Base-by-base conservation (phyloP, 2,797 vertebrate species). In the Astyanax mexicanus region DNA sequence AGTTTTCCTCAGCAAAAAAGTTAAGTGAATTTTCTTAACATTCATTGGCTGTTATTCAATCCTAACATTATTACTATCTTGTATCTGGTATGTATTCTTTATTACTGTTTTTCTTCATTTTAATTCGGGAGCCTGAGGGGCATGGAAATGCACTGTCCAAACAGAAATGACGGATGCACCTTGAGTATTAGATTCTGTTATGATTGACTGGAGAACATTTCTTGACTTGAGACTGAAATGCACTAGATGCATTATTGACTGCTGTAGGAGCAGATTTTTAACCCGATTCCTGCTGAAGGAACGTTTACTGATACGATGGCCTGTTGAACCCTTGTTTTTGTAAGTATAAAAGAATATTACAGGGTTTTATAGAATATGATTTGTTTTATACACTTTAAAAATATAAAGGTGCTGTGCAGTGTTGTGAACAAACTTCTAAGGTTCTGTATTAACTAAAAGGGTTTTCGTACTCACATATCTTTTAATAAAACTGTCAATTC, bases 21-120 rank as follows among this genome's bases (percentile, higher is more conserved):
- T 32, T 42, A 45, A 72, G 62, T 54, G 72, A 52, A 85, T 84
- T 51, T 79, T 69, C 19, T 75, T 45, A 70, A 27, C 29, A 23
- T 70, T 86, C 80, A 84, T 87, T 75, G 74, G 69, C 79, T 81
- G 74, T 77, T 79, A 85, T 57, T 87, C 78, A 80, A 57, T 85
- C 74, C 79, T 87, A 85, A 89, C 85, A 65, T 66, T 76, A 69
- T 86, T 84, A 82, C 72, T 79, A 38, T 65, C 75, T 69, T 81
- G 64, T 80, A 69, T 77, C 58, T 65, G 73, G 54, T 71, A 69
- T 79, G 77, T 80, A 74, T 69, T 79, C 45, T 72, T 79, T 86
- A 84, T 86, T 84, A 80, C 80, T 77, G 81, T 78, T 69, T 52
- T 78, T 44, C 75, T 69, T 77, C 87, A 87, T 74, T 69, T 88